Evolutionary conservation across 2,888 invertebrate species (phyloP).

Genomic region (Argyresthia albistria): DNA sequence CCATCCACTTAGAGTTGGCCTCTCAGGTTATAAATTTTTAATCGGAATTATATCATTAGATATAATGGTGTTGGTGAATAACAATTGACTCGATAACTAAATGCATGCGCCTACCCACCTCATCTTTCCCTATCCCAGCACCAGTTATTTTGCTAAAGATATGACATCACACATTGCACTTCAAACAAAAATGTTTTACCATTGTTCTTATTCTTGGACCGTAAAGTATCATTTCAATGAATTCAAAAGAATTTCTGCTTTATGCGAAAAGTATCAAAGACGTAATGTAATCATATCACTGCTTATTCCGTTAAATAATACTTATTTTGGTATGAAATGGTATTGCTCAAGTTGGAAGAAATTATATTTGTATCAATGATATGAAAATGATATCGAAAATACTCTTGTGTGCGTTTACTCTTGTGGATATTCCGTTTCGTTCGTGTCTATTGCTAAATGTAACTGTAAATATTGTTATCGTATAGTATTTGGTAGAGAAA

Average conservation of each 20-base stretch:
- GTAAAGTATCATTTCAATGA: not conserved
- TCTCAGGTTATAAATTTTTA: too few relatives aligned
- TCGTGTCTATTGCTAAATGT: slow-evolving; percentile 23
- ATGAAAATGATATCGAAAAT: not conserved
- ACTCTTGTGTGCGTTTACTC: slow-evolving; percentile 8
- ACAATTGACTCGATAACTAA: not conserved
- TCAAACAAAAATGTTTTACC: not conserved
- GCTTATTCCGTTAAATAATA: slow-evolving; percentile 45
- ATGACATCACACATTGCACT: not conserved
- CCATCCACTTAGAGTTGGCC: too few relatives aligned
- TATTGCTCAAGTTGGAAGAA: slow-evolving; percentile 57
- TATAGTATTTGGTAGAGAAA: slow-evolving; percentile 19
- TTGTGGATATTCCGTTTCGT: slow-evolving; percentile 18
- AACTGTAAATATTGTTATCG: slow-evolving; percentile 20
- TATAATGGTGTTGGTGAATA: not conserved
- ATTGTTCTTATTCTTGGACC: slow-evolving; percentile 5
- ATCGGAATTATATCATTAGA: too few relatives aligned
- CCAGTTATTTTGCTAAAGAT: slow-evolving; percentile 9
- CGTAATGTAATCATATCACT: slow-evolving; percentile 65
- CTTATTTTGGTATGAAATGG: slow-evolving; percentile 61
- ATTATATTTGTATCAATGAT: slow-evolving; percentile 1
- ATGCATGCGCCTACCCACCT: slow-evolving; percentile 5
- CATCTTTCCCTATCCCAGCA: slow-evolving; percentile 22
- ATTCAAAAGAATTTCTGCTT: not conserved
- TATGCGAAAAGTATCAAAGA: slow-evolving; percentile 17